These are phyloP conservation scores for Drosophila rufa DNA, from an alignment of 1,140 invertebrate species.

Conservation along the genomic window DNA sequence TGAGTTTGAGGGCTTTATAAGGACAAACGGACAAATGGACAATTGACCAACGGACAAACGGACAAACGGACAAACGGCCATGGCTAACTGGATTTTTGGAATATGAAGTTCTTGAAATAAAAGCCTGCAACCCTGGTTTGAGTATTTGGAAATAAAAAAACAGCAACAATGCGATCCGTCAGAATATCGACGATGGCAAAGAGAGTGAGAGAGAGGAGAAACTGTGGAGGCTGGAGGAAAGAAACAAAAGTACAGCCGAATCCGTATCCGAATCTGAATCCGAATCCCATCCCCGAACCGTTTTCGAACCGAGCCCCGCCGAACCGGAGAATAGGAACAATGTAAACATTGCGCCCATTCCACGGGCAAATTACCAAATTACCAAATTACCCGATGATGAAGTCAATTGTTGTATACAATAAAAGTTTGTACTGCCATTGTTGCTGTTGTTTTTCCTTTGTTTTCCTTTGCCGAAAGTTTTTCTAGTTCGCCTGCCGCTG, in stretches of 20 bases:
- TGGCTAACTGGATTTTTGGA: neutral
- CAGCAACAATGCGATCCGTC: constrained; percentile 38
- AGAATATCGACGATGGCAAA: constrained; percentile 15
- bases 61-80: neutral
- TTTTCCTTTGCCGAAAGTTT: constrained; percentile 68
- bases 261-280: neutral
- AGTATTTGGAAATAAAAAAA: constrained; percentile 56
- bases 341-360: constrained; percentile 79
- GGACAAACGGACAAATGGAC: too few relatives aligned
- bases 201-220: neutral
- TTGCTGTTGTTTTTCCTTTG: constrained; percentile 27
- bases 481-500: constrained; percentile 42
- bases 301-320: neutral
- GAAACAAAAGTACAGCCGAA: neutral
- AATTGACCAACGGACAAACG: neutral
- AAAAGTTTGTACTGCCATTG: constrained; percentile 45
- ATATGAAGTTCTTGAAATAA: neutral
- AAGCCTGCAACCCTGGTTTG: constrained; percentile 39
- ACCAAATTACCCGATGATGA: constrained; percentile 83
- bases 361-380: constrained; percentile 65
- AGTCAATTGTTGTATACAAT: constrained; percentile 83
- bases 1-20: too few relatives aligned
- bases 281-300: neutral
- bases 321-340: constrained; percentile 65
- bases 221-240: constrained; percentile 1